Conservation (phyloP, 2,113 vertebrate species). For the Cariama cristata region DNA sequence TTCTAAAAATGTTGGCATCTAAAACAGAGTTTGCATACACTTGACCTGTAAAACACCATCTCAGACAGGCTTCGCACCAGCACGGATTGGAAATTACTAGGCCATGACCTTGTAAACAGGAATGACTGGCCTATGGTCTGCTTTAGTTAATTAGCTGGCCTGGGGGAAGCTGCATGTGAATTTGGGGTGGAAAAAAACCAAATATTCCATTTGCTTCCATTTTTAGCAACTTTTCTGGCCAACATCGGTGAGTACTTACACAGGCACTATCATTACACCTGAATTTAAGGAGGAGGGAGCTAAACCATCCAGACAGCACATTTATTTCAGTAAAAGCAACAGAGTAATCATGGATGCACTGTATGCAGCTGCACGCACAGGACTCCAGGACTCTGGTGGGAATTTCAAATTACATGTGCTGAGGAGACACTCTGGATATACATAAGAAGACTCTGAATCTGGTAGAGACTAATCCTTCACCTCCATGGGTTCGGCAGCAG, state of each 20-base stretch:
- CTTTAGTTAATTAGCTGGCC: not conserved
- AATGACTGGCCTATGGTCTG: not conserved
- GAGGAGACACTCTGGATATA: not conserved
- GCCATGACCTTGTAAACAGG: not conserved
- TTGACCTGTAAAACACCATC: not conserved
- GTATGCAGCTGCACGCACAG: not conserved
- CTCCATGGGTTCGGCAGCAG: not conserved
- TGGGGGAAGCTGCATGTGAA: not conserved
- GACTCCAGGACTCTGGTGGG: not conserved
- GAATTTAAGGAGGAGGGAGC: not conserved
- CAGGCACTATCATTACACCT: not conserved
- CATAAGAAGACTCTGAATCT: not conserved
- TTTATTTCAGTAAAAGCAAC: not conserved
- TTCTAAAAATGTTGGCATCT: not conserved
- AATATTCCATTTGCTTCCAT: not conserved
- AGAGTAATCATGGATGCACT: not conserved
- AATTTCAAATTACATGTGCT: not conserved
- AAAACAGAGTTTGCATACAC: not conserved
- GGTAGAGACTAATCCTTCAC: not conserved
- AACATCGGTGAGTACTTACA: not conserved
- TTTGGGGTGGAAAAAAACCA: not conserved
- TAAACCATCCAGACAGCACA: not conserved
- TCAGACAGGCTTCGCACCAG: not conserved
- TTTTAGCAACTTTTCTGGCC: not conserved
- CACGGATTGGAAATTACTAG: not conserved